Evolutionary conservation across 2,113 vertebrate species (phyloP), one percentile per base, ranked within the genome.

Genomic region (Tiliqua scincoides): DNA sequence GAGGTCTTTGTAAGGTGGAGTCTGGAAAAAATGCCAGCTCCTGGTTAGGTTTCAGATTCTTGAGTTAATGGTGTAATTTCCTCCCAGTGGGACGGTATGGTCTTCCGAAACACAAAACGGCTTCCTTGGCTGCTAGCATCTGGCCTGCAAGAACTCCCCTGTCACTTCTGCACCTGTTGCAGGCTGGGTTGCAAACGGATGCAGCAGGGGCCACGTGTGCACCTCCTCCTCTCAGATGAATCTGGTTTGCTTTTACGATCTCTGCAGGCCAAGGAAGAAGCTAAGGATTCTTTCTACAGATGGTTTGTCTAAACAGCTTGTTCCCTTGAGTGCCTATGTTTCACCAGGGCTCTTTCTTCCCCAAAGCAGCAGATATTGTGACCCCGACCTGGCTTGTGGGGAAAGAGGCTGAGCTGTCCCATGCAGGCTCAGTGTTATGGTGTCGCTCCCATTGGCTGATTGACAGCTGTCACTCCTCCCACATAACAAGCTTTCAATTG

Each of bases 401-500:
- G 27, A 43, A 11, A 18, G 25, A 8, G 6, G 23, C 4, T 7
- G 5, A 2, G 4, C 14, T 2, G 9, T 12, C 32, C 7, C 63
- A 4, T 17, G 10, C 9, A 40, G n/a, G 4, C 32, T 57, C 23
- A 30, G 62, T 6, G 18, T 6, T 2, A 35, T 61, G 70, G 18
- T 11, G 4, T n/a, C n/a, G 35, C 25, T 23, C 18, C n/a, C 14
- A 25, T 8, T 23, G 1, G 5, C 27, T 43, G 48, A 77, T n/a
- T 20, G 74, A 68, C 48, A 5, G 32, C 12, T 21, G 32, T 57
- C 2, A 0, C 37, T 5, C 11, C 4, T 27, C 15, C 15, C 30
- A 25, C 0, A 27, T 6, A 6, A 15, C 3, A 12, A n/a, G n/a
- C 30, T 4, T 12, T 57, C 4, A 0, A 30, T 0, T 61, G n/a